A percentile compares a stretch with the other conserved stretches of the same genome.
phyloP scores from a whole-genome alignment of 2,797 vertebrate species.

The Myotis findleyi region DNA sequence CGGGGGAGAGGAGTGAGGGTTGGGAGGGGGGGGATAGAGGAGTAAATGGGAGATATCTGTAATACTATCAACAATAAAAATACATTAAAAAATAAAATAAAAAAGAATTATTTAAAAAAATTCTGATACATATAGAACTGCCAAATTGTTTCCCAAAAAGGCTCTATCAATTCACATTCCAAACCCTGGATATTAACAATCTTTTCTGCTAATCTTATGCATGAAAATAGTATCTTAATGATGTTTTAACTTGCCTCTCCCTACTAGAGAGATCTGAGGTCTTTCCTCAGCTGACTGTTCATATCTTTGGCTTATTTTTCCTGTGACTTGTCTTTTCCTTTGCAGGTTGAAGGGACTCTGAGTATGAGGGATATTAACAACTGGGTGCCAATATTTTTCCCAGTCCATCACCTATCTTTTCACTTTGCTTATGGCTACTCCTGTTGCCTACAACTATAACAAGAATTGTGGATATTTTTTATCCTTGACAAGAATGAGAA shows the following conservation, averaged over 20 bases:
- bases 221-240: not conserved
- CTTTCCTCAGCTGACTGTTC: not conserved
- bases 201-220: not conserved
- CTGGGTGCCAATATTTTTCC: not conserved
- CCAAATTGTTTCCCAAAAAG: not conserved
- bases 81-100: too few relatives aligned
- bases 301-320: not conserved
- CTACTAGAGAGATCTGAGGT: not conserved
- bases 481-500: not conserved
- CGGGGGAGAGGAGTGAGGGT: too few relatives aligned
- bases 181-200: not conserved
- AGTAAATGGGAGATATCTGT: too few relatives aligned
- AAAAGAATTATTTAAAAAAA: not conserved
- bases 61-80: too few relatives aligned
- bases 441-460: not conserved
- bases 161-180: not conserved
- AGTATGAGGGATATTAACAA: not conserved
- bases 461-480: not conserved
- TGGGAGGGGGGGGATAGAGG: too few relatives aligned
- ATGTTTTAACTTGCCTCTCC: conserved; percentile 3
- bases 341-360: conserved; percentile 3
- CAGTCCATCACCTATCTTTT: not conserved
- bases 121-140: not conserved
- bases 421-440: not conserved
- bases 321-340: not conserved